A percentile compares a stretch with the other conserved stretches of the same genome.
phyloP scores from a whole-genome alignment of 35 echinoderm and acorn worm species.

The Eucidaris tribuloides region DNA sequence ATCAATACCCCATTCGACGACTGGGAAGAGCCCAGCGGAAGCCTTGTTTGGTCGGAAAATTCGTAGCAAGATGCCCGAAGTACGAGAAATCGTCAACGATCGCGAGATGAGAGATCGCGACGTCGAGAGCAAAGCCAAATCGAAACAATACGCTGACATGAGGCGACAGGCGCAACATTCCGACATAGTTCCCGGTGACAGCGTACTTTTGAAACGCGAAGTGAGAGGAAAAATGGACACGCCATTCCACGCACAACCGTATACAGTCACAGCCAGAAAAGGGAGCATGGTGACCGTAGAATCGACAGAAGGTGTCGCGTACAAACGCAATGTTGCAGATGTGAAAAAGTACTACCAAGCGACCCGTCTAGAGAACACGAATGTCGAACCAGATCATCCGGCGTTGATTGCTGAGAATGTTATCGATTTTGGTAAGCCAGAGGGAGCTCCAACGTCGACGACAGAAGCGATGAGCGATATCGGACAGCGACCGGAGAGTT shows the following conservation, averaged over 20 bases:
- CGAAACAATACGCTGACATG: not conserved
- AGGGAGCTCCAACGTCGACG: too few species aligned
- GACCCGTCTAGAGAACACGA: too few species aligned
- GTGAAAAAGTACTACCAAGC: not conserved
- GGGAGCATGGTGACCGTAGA: not conserved
- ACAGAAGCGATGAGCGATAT: too few species aligned
- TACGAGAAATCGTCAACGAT: not conserved
- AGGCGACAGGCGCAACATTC: not conserved
- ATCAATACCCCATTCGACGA: not conserved
- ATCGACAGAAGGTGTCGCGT: not conserved
- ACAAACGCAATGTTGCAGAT: not conserved
- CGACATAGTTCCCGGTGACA: not conserved
- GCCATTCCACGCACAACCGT: not conserved
- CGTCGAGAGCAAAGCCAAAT: not conserved
- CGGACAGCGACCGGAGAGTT: too few species aligned
- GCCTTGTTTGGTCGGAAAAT: conserved; percentile 13
- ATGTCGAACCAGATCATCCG: too few species aligned
- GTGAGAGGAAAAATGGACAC: not conserved
- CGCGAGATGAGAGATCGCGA: not conserved
- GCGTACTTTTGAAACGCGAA: not conserved
- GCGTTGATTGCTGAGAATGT: too few species aligned
- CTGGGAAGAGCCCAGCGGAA: conserved; percentile 6
- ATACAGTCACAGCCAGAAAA: not conserved
- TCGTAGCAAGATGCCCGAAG: not conserved
- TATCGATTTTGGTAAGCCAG: too few species aligned